These are phyloP conservation scores for Pyrgus malvae DNA, from an alignment of 2,888 invertebrate genomes.

Conservation along the genomic window DNA sequence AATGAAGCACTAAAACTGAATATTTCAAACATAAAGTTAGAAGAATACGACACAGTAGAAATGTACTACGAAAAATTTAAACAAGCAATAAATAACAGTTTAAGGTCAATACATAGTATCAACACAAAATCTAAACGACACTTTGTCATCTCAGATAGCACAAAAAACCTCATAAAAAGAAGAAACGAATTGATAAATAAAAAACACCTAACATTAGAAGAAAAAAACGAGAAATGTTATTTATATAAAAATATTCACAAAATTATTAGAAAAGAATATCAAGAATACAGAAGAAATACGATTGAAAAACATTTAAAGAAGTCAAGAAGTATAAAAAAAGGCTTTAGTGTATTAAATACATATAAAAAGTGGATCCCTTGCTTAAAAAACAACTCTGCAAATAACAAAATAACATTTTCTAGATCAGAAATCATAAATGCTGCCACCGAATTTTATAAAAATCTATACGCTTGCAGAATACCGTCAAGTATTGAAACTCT, in stretches of 20 bases:
- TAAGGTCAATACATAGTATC: background rate
- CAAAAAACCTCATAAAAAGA: conserved; percentile 16
- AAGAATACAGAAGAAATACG: conserved; percentile 8
- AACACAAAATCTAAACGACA: background rate
- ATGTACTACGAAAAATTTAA: conserved; percentile 22
- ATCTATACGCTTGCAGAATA: background rate
- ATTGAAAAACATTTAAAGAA: conserved; percentile 16
- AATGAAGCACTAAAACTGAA: conserved; percentile 5
- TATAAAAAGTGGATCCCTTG: conserved; percentile 13
- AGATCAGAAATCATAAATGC: conserved; percentile 7
- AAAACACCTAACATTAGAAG: conserved; percentile 22
- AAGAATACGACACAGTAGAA: conserved; percentile 18
- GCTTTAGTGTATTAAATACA: conserved; percentile 8
- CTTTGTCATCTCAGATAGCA: conserved; percentile 13
- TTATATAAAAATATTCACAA: conserved; percentile 24
- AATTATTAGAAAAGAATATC: conserved; percentile 21
- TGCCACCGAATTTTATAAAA: background rate
- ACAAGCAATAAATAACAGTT: conserved; percentile 6
- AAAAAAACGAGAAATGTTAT: conserved; percentile 12
- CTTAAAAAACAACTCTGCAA: background rate
- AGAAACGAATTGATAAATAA: conserved; percentile 19
- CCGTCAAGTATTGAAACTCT: background rate
- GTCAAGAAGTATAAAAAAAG: conserved; percentile 20
- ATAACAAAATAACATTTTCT: conserved; percentile 1
- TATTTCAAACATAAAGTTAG: background rate